Conservation (phyloP, 1,140 invertebrate species). For the Thaumatotibia leucotreta region DNA sequence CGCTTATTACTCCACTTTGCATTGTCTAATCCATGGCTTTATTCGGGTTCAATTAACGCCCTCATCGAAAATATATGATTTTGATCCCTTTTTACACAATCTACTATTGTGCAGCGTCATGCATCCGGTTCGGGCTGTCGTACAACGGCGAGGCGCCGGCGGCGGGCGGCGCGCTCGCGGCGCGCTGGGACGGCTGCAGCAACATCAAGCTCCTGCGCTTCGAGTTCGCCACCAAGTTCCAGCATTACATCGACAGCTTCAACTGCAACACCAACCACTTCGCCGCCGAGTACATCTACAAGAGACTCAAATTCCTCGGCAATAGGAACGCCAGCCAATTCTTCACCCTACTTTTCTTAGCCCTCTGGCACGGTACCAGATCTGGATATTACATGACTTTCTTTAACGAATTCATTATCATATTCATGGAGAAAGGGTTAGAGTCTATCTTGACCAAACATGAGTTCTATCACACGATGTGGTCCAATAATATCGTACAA, state of each 20-base stretch:
- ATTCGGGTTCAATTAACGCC: too few relatives aligned
- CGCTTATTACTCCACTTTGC: too few relatives aligned
- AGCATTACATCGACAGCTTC: constrained; percentile 91
- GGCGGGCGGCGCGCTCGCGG: constrained; percentile 50
- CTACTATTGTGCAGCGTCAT: constrained; percentile 72
- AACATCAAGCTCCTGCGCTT: constrained; percentile 89
- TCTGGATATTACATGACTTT: constrained; percentile 95
- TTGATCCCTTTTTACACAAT: too few relatives aligned
- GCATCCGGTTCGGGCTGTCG: constrained; percentile 84
- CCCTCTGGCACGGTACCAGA: constrained; percentile 95
- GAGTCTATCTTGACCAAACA: constrained; percentile 76
- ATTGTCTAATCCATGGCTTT: too few relatives aligned
- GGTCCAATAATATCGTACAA: constrained; percentile 49
- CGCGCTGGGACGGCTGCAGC: constrained; percentile 89
- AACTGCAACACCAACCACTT: constrained; percentile 97
- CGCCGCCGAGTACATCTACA: constrained; percentile 95
- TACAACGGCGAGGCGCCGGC: constrained; percentile 85
- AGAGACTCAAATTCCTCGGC: constrained; percentile 92
- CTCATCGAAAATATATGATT: too few relatives aligned
- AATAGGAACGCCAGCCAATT: constrained; percentile 91
- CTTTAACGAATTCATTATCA: constrained; percentile 93
- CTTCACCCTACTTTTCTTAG: constrained; percentile 89
- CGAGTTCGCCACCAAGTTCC: constrained; percentile 88
- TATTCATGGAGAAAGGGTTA: constrained; percentile 89
- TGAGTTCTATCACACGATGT: constrained; percentile 67